Evolutionary conservation across 2,888 invertebrate species (phyloP).

Genomic region (Clitarchus hookeri): DNA sequence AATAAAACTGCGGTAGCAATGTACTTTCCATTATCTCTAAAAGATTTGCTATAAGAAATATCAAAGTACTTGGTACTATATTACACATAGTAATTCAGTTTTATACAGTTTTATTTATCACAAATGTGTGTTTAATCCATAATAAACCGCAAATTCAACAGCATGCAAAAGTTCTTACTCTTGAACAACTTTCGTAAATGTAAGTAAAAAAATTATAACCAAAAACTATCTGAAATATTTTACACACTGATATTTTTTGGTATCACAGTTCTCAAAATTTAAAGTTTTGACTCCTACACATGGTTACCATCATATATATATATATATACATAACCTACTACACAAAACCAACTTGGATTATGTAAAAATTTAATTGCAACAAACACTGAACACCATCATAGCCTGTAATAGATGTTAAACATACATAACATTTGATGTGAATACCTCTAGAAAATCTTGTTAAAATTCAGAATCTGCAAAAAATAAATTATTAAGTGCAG

Average conservation of each 20-base stretch:
- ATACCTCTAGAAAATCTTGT: no score
- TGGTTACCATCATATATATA: neutral
- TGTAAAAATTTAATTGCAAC: neutral
- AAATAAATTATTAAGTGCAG: neutral
- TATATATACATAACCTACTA: neutral
- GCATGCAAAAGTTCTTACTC: neutral
- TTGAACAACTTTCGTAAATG: neutral
- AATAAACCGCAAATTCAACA: neutral
- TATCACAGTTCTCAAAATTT: neutral
- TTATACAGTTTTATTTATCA: neutral
- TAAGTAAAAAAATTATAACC: neutral
- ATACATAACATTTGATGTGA: no score
- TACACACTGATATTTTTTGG: neutral
- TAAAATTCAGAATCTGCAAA: neutral
- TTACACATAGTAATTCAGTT: neutral
- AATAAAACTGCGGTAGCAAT: neutral
- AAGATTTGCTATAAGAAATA: neutral
- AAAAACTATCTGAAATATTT: neutral
- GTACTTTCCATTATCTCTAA: neutral
- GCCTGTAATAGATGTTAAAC: no score
- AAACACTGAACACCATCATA: no score
- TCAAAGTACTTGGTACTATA: neutral
- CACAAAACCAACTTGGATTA: neutral
- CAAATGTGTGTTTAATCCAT: neutral
- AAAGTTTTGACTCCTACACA: neutral